These are phyloP conservation scores for Malaclemys terrapin DNA, from an alignment of 2,113 vertebrate genomes.

Conservation along the genomic window DNA sequence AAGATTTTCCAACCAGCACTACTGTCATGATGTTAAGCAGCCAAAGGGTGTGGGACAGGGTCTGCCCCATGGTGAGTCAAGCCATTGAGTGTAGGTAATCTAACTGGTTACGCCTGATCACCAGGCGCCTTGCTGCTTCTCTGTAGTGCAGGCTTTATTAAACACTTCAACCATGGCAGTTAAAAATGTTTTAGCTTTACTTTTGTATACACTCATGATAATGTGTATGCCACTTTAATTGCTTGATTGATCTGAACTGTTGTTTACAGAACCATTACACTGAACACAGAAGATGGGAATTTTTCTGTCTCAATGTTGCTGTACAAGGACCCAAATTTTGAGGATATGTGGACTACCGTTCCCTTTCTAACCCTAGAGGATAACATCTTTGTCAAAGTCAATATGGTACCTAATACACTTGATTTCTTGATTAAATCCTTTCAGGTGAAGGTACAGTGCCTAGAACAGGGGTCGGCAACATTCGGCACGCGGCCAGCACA, in stretches of 20 bases:
- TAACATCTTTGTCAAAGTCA: slow-evolving; percentile 82
- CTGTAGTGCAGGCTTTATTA: not conserved
- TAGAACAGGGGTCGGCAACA: not conserved
- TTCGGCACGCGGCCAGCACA: too few species aligned
- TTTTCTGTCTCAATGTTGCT: slow-evolving; percentile 83
- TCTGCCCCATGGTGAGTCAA: not conserved
- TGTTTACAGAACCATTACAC: slow-evolving; percentile 77
- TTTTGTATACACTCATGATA: not conserved
- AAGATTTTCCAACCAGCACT: not conserved
- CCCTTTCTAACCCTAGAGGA: slow-evolving; percentile 82
- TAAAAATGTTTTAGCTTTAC: not conserved
- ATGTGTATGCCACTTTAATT: not conserved
- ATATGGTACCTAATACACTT: slow-evolving; percentile 70
- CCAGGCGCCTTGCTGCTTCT: not conserved
- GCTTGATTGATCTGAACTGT: not conserved
- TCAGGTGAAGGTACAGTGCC: not conserved
- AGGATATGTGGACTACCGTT: slow-evolving; percentile 79
- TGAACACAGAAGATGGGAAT: slow-evolving; percentile 83
- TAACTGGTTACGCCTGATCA: not conserved
- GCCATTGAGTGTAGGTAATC: not conserved
- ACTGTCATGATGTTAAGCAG: not conserved
- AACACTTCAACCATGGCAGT: not conserved
- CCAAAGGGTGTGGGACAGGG: not conserved
- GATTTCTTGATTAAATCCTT: not conserved
- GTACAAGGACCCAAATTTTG: slow-evolving; percentile 81